Percentiles rank a stretch among this genome's conserved stretches.
phyloP scores from a whole-genome alignment of 2,797 vertebrate species.

The Tokudaia tokunoshimensis region DNA sequence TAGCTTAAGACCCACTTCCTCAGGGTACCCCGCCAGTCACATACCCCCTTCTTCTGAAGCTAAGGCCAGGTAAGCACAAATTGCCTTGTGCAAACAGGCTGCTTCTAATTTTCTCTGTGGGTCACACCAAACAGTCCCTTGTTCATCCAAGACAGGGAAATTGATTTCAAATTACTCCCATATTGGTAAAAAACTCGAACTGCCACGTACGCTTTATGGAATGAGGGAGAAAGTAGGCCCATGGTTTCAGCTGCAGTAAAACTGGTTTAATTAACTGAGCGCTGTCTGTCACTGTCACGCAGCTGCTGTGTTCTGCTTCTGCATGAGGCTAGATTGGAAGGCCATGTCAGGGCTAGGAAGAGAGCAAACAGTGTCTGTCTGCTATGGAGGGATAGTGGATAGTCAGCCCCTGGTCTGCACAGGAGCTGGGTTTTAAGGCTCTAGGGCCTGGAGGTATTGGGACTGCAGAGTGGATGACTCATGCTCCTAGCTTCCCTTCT shows the following conservation, averaged over 20 bases:
- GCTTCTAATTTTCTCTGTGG: slow-evolving; percentile 66
- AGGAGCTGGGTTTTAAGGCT: not conserved
- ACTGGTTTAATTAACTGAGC: slow-evolving; percentile 71
- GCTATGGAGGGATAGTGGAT: no score
- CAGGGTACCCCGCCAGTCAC: not conserved
- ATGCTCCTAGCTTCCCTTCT: not conserved
- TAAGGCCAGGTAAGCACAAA: not conserved
- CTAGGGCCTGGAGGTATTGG: not conserved
- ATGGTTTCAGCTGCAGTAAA: slow-evolving; percentile 68
- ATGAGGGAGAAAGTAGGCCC: slow-evolving; percentile 68
- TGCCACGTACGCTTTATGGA: slow-evolving; percentile 76
- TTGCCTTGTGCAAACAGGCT: not conserved
- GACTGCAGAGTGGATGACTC: not conserved
- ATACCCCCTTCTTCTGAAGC: not conserved
- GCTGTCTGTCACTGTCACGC: slow-evolving; percentile 28
- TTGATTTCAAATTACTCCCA: slow-evolving; percentile 80
- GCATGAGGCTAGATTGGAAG: slow-evolving; percentile 15
- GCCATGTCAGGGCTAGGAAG: not conserved
- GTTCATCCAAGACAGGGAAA: slow-evolving; percentile 77
- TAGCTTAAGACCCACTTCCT: not conserved
- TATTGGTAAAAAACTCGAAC: slow-evolving; percentile 76
- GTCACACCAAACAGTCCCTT: slow-evolving; percentile 73
- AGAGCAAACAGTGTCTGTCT: not conserved
- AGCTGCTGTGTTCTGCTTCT: not conserved
- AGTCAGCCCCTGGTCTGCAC: not conserved